Evolutionary conservation across 2,888 invertebrate species (phyloP).

Genomic region (Crocallis elinguaria): DNA sequence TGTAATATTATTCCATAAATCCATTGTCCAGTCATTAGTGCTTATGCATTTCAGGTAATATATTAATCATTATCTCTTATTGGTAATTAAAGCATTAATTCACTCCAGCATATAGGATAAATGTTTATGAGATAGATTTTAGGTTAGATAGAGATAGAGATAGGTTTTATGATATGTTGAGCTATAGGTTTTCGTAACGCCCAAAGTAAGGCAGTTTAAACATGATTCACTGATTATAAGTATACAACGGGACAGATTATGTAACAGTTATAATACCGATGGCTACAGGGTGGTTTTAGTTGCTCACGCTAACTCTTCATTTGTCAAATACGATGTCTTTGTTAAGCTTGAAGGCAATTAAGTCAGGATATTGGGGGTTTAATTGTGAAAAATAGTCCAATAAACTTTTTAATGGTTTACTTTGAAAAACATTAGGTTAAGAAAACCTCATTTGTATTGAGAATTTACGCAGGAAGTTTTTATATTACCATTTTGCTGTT

Average conservation of each 20-base stretch:
- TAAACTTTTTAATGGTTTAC: slow-evolving; percentile 5
- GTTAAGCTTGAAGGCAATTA: slow-evolving; percentile 33
- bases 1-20: no score
- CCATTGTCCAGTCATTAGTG: no score
- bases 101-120: no score
- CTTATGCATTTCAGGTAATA: no score
- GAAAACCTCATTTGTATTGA: background rate
- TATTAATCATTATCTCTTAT: no score
- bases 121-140: no score
- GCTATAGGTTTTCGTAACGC: no score
- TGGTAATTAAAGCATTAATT: no score
- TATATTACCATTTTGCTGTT: no score
- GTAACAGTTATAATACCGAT: slow-evolving; percentile 25
- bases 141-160: no score
- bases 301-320: slow-evolving; percentile 36
- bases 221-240: background rate
- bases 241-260: background rate
- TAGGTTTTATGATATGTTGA: no score
- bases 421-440: background rate
- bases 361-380: slow-evolving; percentile 19
- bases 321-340: slow-evolving; percentile 38
- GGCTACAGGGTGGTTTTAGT: slow-evolving; percentile 37
- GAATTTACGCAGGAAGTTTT: no score
- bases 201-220: background rate
- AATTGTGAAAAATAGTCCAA: slow-evolving; percentile 22